Evolutionary conservation across 2,888 invertebrate genomes (phyloP), one percentile per base, ranked within the genome.

Genomic region (Andrena hattorfiana): DNA sequence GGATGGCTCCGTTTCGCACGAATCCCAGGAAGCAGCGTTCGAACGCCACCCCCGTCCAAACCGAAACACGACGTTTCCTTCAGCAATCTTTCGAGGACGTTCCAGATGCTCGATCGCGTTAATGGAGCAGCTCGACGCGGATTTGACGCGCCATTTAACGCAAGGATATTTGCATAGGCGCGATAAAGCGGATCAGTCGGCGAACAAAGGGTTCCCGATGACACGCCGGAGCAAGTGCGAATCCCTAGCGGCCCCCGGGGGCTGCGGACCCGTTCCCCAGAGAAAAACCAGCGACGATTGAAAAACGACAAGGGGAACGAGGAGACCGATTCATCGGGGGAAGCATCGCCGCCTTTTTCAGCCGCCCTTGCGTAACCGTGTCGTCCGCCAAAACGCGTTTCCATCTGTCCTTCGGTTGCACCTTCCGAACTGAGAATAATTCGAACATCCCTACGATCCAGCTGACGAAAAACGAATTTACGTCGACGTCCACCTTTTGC

Each of bases 201-300:
- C 28, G 82, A 84, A 84, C 82, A 87, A 87, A 86, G 78, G 49
- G 59, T 49, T n/a, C 60, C 13, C 63, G 81, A 85, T 87, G 88
- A 86, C 86, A 85, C 73, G 42, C 42, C 42, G 56, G 67, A 70
- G 56, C 69, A 87, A 87, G 75, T 77, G 79, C 64, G 83, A 83
- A 79, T 69, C 74, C 64, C 67, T 72, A 16, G 20, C n/a, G 54
- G n/a, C 23, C 59, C 16, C 83, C 83, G 28, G 73, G 63, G 84
- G 88, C 73, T 56, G 71, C 80, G 77, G 86, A 85, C 88, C 88
- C 83, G 78, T 88, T 77, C 56, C 13, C 48, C 60, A 4, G 23
- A 26, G 48, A 30, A 42, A 2, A n/a, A 16, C 8, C 5, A 48
- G 6, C n/a, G 30, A 20, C 26, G 51, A 30, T 20, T 63, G 49